Evolutionary conservation across 1,140 invertebrate genomes (phyloP), one percentile per base, ranked within the genome.

Genomic region (Caerostris extrusa): DNA sequence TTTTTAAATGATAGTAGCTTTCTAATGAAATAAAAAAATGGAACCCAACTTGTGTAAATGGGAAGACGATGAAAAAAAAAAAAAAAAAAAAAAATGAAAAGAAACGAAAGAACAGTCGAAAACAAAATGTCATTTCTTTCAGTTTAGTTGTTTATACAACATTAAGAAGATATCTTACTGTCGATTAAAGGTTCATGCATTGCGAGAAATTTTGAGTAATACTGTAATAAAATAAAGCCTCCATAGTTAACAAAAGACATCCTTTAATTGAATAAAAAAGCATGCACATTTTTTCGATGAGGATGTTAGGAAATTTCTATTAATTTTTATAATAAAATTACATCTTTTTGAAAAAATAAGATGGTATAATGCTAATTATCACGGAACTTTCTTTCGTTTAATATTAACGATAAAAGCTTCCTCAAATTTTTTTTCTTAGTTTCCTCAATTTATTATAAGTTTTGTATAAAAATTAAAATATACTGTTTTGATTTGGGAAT

Each of bases 61-160:
- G n/a, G n/a, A n/a, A n/a, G n/a, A n/a, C 14, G 61, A n/a, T n/a
- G n/a, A n/a, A n/a, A n/a, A n/a, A n/a, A n/a, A n/a, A n/a, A n/a
- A n/a, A n/a, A n/a, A n/a, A n/a, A n/a, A n/a, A n/a, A n/a, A n/a
- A n/a, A n/a, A n/a, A n/a, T n/a, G n/a, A n/a, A n/a, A n/a, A n/a
- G n/a, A n/a, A n/a, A n/a, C n/a, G n/a, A n/a, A n/a, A n/a, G n/a
- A 14, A 5, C 5, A 67, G 3, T 71, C 1, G 5, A 89, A 89
- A 89, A n/a, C 67, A 89, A 89, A 50, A 69, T 71, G 87, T 89
- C 87, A 89, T 67, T 89, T 69, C 64, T 89, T 67, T 89, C 53
- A 56, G 56, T 85, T 55, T n/a, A 67, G n/a, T 56, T 50, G 7
- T 50, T 1, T 34, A 34, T 89, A 6, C 2, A 67, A 67, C n/a